These are phyloP conservation scores for Drosophila sucinea DNA, from an alignment of 1,140 invertebrate species.

Conservation along the genomic window DNA sequence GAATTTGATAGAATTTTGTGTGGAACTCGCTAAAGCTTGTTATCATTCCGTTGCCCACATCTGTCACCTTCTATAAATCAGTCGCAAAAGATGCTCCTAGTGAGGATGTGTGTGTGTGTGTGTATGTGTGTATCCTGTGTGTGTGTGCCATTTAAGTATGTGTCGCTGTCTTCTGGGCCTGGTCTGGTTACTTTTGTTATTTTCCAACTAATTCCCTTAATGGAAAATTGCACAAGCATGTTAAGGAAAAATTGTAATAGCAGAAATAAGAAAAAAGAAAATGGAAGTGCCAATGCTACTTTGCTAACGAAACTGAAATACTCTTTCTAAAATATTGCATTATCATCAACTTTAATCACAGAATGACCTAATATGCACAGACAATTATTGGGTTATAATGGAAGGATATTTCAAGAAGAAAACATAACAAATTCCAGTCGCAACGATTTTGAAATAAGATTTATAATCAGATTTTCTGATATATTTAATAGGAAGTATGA, in stretches of 20 bases:
- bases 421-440: too few relatives aligned
- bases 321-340: neutral
- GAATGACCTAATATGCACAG: too few relatives aligned
- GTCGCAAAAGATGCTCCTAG: slow-evolving; percentile 41
- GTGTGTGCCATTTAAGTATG: slow-evolving; percentile 39
- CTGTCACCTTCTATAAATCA: slow-evolving; percentile 82
- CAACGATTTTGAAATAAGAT: too few relatives aligned
- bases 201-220: slow-evolving; percentile 76
- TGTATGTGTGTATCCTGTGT: slow-evolving; percentile 32
- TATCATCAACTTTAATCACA: too few relatives aligned
- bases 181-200: slow-evolving; percentile 46
- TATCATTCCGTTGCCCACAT: slow-evolving; percentile 77
- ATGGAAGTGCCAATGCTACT: neutral
- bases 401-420: too few relatives aligned
- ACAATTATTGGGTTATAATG: too few relatives aligned
- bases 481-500: too few relatives aligned
- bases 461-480: too few relatives aligned
- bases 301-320: slow-evolving; percentile 10
- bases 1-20: slow-evolving; percentile 51
- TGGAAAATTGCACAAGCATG: slow-evolving; percentile 72
- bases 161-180: slow-evolving; percentile 27
- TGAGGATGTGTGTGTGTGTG: slow-evolving; percentile 19
- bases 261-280: slow-evolving; percentile 12
- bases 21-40: slow-evolving; percentile 59
- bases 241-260: slow-evolving; percentile 42